Evolutionary conservation across 2,797 vertebrate species (phyloP).

Genomic region (Menidia menidia): DNA sequence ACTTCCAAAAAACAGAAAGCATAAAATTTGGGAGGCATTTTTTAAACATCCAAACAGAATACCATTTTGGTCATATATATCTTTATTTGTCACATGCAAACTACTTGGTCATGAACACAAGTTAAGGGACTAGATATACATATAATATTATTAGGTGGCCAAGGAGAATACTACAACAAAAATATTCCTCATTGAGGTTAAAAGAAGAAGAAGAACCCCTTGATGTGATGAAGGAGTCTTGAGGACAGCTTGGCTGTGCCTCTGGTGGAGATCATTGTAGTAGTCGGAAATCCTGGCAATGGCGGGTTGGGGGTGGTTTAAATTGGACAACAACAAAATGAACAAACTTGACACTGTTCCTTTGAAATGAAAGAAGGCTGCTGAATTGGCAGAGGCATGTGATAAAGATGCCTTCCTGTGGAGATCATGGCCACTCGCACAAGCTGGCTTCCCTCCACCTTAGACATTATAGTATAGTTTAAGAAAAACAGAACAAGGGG

Average conservation of each 20-base stretch:
- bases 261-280: not conserved
- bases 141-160: not conserved
- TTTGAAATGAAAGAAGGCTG: slow-evolving; percentile 7
- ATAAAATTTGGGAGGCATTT: not conserved
- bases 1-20: not conserved
- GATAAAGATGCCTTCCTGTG: not conserved
- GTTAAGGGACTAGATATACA: too few species aligned
- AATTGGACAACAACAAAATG: not conserved
- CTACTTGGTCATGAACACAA: not conserved
- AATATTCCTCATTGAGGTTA: not conserved
- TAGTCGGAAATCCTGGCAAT: not conserved
- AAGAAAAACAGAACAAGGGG: not conserved
- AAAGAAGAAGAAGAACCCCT: not conserved
- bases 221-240: not conserved
- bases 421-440: not conserved
- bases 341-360: not conserved
- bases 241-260: not conserved
- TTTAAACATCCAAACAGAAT: not conserved
- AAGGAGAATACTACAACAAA: not conserved
- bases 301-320: not conserved
- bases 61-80: too few species aligned
- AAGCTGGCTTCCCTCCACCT: not conserved
- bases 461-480: not conserved
- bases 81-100: not conserved
- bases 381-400: not conserved